These are phyloP conservation scores for Drosophila percnosoma DNA, from an alignment of 2,888 invertebrate genomes.

Conservation along the genomic window DNA sequence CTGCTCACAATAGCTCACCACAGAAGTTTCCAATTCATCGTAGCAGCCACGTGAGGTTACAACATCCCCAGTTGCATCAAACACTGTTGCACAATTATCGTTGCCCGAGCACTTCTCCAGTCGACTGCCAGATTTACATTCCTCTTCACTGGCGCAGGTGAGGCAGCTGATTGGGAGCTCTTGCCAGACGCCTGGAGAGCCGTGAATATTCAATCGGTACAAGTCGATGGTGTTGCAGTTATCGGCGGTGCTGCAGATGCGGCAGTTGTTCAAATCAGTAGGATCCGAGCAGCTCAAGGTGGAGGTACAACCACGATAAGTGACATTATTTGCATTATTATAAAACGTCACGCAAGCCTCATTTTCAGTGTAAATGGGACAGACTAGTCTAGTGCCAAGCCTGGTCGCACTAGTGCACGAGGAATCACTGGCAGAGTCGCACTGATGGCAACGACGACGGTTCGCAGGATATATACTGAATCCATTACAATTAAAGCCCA, in stretches of 20 bases:
- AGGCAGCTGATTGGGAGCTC: constrained; percentile 74
- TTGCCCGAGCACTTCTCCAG: constrained; percentile 58
- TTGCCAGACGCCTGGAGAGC: constrained; percentile 82
- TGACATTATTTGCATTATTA: constrained; percentile 54
- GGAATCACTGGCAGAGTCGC: constrained; percentile 65
- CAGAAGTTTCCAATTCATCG: constrained; percentile 38
- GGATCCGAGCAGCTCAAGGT: constrained; percentile 69
- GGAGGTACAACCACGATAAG: constrained; percentile 79
- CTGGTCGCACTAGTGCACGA: constrained; percentile 65
- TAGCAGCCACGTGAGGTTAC: constrained; percentile 79
- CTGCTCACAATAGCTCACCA: constrained; percentile 62
- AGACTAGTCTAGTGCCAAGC: constrained; percentile 41
- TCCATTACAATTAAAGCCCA: constrained; percentile 73
- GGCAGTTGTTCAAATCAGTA: constrained; percentile 67
- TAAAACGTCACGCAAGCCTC: constrained; percentile 72
- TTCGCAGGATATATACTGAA: constrained; percentile 70
- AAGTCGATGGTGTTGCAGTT: constrained; percentile 78
- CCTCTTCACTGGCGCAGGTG: constrained; percentile 58
- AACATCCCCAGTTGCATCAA: constrained; percentile 52
- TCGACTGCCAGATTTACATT: constrained; percentile 35
- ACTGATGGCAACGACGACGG: constrained; percentile 78
- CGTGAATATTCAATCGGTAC: constrained; percentile 60
- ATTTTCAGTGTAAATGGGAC: constrained; percentile 66
- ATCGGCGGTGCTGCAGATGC: constrained; percentile 59
- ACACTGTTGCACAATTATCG: constrained; percentile 80